Evolutionary conservation across 2,888 invertebrate species (phyloP).

Genomic region (Caenorhabditis imperialis): DNA sequence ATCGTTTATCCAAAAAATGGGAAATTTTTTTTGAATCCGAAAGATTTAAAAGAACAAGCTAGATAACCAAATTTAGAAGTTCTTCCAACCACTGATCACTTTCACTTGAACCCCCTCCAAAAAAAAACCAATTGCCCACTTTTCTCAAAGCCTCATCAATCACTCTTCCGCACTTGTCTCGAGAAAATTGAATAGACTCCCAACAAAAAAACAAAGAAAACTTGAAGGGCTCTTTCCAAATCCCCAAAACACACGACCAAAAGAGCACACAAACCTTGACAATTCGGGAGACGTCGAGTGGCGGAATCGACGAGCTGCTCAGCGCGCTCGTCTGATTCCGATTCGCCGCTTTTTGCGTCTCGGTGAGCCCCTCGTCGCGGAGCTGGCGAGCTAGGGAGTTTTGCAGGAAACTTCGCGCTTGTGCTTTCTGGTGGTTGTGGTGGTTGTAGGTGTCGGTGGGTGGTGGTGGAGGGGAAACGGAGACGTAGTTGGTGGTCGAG

Average conservation of each 20-base stretch:
- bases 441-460: constrained; percentile 24
- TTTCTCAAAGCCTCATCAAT: too few relatives aligned
- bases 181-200: constrained; percentile 44
- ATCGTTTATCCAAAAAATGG: too few relatives aligned
- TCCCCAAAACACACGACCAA: constrained; percentile 6
- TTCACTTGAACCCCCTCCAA: too few relatives aligned
- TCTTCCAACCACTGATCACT: too few relatives aligned
- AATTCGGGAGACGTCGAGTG: constrained; percentile 55
- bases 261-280: constrained; percentile 47
- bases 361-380: constrained; percentile 67
- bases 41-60: too few relatives aligned
- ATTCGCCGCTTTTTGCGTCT: constrained; percentile 70
- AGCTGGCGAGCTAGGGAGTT: constrained; percentile 57
- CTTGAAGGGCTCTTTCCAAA: too few relatives aligned
- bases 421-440: constrained; percentile 21
- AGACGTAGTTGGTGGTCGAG: constrained; percentile 59
- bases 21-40: too few relatives aligned
- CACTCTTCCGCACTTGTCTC: constrained; percentile 28
- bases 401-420: constrained; percentile 40
- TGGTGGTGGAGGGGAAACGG: constrained; percentile 39
- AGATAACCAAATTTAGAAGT: too few relatives aligned
- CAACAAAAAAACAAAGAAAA: constrained; percentile 10
- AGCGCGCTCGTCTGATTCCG: constrained; percentile 65
- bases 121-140: too few relatives aligned
- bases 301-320: constrained; percentile 49